These are phyloP conservation scores for Drosophila bifasciata DNA, from an alignment of 1,140 invertebrate species.

Conservation along the genomic window DNA sequence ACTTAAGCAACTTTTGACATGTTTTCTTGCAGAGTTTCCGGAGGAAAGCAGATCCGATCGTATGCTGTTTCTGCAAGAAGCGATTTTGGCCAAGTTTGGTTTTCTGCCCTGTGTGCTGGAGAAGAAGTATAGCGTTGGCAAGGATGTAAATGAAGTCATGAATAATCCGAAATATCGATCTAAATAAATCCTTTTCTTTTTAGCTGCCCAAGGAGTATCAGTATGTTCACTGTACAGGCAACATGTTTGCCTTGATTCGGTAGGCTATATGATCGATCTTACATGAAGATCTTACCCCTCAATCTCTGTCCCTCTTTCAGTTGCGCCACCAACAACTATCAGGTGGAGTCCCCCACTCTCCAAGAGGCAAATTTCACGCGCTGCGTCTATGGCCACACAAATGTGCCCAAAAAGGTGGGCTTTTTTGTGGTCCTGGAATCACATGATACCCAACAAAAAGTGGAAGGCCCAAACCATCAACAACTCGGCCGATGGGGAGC, in stretches of 20 bases:
- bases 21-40: constrained; percentile 88
- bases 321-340: constrained; percentile 84
- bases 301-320: constrained; percentile 24
- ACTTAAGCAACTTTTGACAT: constrained; percentile 22
- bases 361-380: constrained; percentile 96
- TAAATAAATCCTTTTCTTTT: not conserved
- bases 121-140: constrained; percentile 66
- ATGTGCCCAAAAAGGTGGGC: constrained; percentile 87
- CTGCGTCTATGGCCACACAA: constrained; percentile 89
- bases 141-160: constrained; percentile 71
- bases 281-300: not conserved
- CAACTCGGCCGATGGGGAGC: constrained; percentile 92
- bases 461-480: constrained; percentile 91
- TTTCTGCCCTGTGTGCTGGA: constrained; percentile 91
- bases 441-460: constrained; percentile 96
- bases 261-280: constrained; percentile 40
- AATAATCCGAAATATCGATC: too few species aligned
- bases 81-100: constrained; percentile 92
- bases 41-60: constrained; percentile 90
- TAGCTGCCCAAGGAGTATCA: constrained; percentile 84
- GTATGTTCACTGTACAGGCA: constrained; percentile 96
- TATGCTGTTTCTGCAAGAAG: constrained; percentile 93
- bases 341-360: constrained; percentile 90
- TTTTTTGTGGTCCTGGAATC: constrained; percentile 99
- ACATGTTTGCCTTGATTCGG: constrained; percentile 95